phyloP scores from a whole-genome alignment of 2,888 invertebrate species.

The Harpalus rubripes region DNA sequence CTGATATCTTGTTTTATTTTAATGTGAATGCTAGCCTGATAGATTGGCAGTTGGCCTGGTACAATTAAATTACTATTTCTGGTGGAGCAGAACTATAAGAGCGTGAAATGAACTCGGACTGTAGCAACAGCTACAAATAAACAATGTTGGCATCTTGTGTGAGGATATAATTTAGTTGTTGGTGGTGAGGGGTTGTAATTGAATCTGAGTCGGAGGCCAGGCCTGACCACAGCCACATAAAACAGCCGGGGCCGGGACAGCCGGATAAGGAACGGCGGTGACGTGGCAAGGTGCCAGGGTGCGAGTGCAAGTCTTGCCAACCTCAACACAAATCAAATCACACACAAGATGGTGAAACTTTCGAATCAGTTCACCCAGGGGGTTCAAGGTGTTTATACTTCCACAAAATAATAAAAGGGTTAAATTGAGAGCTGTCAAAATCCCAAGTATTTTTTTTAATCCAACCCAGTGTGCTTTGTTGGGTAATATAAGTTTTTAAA shows the following conservation, averaged over 20 bases:
- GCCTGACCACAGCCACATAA: conserved; percentile 49
- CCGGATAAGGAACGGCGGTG: conserved; percentile 15
- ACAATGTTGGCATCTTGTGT: conserved; percentile 25
- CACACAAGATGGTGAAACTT: not conserved
- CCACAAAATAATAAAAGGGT: no score
- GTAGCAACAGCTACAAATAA: conserved; percentile 12
- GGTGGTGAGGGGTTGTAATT: conserved; percentile 16
- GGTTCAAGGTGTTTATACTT: no score
- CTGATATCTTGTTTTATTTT: no score
- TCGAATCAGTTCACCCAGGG: no score
- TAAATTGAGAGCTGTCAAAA: no score
- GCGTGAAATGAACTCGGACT: conserved; percentile 13
- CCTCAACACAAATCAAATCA: not conserved
- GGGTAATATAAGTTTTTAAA: no score
- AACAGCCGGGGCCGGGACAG: conserved; percentile 15
- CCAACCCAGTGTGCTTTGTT: no score
- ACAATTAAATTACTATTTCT: not conserved
- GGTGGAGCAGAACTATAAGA: not conserved
- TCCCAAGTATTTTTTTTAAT: no score
- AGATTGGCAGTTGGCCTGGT: no score
- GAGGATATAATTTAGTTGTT: conserved; percentile 34
- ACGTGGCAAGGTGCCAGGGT: conserved; percentile 45
- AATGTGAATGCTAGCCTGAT: no score
- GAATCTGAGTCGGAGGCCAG: not conserved
- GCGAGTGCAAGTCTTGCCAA: not conserved